These are phyloP conservation scores for Gastrophryne carolinensis DNA, from an alignment of 2,797 vertebrate species.

Conservation along the genomic window DNA sequence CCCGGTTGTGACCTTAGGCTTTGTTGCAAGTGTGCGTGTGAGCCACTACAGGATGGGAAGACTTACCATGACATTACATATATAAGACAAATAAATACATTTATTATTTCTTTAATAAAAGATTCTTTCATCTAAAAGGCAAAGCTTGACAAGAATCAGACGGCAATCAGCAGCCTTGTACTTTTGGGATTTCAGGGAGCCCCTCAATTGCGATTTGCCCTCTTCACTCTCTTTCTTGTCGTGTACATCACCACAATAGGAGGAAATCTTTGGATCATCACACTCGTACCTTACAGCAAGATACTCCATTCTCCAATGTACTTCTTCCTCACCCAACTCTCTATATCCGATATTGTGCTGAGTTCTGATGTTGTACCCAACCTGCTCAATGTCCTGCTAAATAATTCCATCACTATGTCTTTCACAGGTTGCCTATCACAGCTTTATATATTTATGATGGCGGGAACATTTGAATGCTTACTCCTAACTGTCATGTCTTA, in stretches of 20 bases:
- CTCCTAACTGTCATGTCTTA: not conserved
- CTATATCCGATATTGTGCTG: not conserved
- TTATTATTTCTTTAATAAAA: too few species aligned
- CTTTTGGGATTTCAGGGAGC: not conserved
- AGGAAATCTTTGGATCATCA: not conserved
- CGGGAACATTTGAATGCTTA: not conserved
- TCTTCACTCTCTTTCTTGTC: not conserved
- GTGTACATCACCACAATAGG: not conserved
- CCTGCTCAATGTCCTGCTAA: not conserved
- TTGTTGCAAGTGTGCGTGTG: too few species aligned
- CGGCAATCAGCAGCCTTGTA: not conserved
- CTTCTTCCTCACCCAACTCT: not conserved
- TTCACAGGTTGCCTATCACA: not conserved
- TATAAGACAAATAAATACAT: too few species aligned
- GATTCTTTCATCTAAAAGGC: too few species aligned
- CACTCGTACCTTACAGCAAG: not conserved
- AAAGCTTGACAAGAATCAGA: too few species aligned
- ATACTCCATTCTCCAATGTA: not conserved
- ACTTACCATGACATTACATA: too few species aligned
- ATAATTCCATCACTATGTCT: not conserved
- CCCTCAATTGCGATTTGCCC: not conserved
- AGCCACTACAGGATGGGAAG: too few species aligned
- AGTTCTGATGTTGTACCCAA: not conserved
- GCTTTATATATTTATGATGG: not conserved
- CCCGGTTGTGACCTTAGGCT: too few species aligned